Conservation (phyloP, 2,888 invertebrate genomes). For the Isotomurus palustris region DNA sequence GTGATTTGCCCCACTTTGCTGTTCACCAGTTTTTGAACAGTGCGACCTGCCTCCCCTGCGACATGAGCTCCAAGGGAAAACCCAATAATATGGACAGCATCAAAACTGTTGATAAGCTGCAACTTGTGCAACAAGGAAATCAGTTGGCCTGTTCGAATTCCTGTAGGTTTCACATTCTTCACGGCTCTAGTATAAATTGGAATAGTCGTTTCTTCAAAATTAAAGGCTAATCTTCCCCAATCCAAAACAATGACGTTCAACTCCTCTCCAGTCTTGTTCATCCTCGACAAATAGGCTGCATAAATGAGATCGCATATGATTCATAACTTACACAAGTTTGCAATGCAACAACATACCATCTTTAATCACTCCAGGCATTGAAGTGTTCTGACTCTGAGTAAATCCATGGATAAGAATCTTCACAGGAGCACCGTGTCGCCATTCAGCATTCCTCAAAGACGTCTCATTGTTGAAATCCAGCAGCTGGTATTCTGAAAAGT, state of each 20-base stretch:
- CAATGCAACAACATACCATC: neutral
- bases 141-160: conserved; percentile 3
- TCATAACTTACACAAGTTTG: too few relatives aligned
- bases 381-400: conserved; percentile 5
- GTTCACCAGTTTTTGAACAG: neutral
- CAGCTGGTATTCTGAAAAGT: too few relatives aligned
- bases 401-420: conserved; percentile 6
- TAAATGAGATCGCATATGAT: neutral
- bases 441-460: too few relatives aligned
- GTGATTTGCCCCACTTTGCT: neutral
- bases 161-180: neutral
- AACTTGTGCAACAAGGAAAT: neutral
- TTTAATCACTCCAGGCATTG: neutral
- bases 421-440: neutral
- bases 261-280: neutral
- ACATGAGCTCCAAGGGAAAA: conserved; percentile 6
- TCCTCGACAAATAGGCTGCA: conserved; percentile 20
- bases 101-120: neutral
- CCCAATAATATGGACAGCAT: conserved; percentile 2
- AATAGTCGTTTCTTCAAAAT: neutral
- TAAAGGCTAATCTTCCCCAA: conserved; percentile 1
- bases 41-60: neutral
- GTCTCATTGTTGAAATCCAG: too few relatives aligned
- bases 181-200: neutral
- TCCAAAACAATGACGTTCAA: conserved; percentile 1